Base-by-base conservation (phyloP, 2,113 vertebrate genomes). In the Erinaceus europaeus region DNA sequence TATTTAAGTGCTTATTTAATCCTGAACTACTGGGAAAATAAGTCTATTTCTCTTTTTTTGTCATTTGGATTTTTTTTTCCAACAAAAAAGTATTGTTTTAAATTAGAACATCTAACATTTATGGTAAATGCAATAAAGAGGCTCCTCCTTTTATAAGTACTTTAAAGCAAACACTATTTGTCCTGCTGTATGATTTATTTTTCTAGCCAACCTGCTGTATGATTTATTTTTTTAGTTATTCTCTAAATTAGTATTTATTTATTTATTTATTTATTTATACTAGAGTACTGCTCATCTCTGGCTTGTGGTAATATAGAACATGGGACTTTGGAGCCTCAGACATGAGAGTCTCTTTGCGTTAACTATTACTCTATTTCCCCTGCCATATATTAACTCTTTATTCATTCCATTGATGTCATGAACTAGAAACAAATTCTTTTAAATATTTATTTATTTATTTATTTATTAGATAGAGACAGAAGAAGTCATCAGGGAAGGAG, bases 1-100 rank as follows among this genome's bases (percentile, higher is more conserved):
- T 83, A 65, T 48, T 13, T 88, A 88, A 69, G 32, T 93, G 64
- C 17, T 88, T 65, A 88, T 72, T 25, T 77, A 48, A 72, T 79
- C 23, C 59, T 64, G 80, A 86, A 75, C 55, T 73, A 36, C 36
- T 42, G 12, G 40, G 32, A 9, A 81, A 36, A 52, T 84, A 36
- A 17, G 27, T 73, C 46, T 13, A 29, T 77, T 91, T 88, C 23
- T 34, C 38, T 84, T 90, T 88, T 73, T 44, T 77, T 38, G 59
- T 46, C 0, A 13, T 89, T 84, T 77, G 14, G 38, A 62, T 80
- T 50, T 42, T 36, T 40, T 44, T 81, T 23, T 20, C 12, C 7
- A 65, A 59, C 44, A 52, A 46, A 46, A 17, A 38, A 67, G 27
- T 21, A 62, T 84, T 73, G 4, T 38, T 55, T 94, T 88, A 44